Base-by-base conservation (phyloP, 2,113 vertebrate species). In the Lophura nycthemera region DNA sequence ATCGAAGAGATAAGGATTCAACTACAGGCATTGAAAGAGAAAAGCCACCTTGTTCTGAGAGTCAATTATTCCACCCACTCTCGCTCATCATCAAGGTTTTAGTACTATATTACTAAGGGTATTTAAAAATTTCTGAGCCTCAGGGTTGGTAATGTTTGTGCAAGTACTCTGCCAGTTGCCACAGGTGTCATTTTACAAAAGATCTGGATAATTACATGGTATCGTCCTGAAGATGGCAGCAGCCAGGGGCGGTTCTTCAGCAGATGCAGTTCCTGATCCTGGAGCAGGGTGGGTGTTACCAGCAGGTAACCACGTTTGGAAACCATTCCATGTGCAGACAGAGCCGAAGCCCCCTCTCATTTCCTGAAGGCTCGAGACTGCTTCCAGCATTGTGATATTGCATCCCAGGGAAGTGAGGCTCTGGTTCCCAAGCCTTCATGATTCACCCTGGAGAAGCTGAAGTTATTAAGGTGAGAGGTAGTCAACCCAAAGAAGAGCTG, bases 1-100 rank as follows among this genome's bases (percentile, higher is more conserved):
- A 88, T 88, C 86, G 77, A 70, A 74, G 57, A 97, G 95, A 97
- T 95, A 94, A 95, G 86, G 77, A 86, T 93, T 91, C 86, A 90
- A 19, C 80, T 71, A 73, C 66, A 76, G 86, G 59, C 78, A 72
- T 0, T 81, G 85, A 94, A 95, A 71, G 82, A 95, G 70, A 72
- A 95, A 94, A 88, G 47, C 48, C 0, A 0, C 64, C 65, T 93
- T 52, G 83, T 83, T 83, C 60, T 61, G 69, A 83, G 61, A 86
- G 83, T 84, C 86, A 78, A 77, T 92, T 95, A 77, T 75, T 90
- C 86, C 90, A 70, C 88, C 90, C 88, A 96, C 70, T 3, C 63
- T 83, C 2, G 1, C 43, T 78, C 85, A 86, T 90, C 80, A 94
- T 83, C 65, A 73, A 81, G 24, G 50, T 45, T 91, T 93, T 88